Percentiles rank a stretch among this genome's conserved stretches.
phyloP scores from a whole-genome alignment of 2,797 vertebrate genomes.

The Carapus acus region DNA sequence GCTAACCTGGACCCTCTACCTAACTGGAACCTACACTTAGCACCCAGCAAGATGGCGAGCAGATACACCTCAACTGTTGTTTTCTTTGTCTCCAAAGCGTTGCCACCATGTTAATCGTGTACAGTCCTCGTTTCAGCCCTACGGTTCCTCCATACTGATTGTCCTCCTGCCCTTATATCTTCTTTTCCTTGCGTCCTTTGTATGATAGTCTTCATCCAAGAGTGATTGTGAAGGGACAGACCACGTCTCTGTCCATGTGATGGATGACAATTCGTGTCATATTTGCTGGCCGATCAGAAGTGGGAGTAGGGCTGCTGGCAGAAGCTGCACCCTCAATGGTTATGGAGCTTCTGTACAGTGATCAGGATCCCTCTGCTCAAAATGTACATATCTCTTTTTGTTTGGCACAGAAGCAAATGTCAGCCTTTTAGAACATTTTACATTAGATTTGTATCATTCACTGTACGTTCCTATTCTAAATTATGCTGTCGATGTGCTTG shows the following conservation, averaged over 20 bases:
- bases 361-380: constrained; percentile 48
- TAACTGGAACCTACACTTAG: constrained; percentile 78
- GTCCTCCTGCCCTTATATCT: constrained; percentile 48
- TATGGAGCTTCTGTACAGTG: constrained; percentile 38
- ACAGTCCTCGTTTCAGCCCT: constrained; percentile 59
- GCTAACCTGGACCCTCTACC: constrained; percentile 77
- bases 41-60: constrained; percentile 70
- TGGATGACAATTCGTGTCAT: constrained; percentile 16
- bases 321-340: constrained; percentile 27
- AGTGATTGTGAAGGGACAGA: constrained; percentile 65
- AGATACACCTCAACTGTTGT: constrained; percentile 57
- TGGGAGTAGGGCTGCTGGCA: neutral
- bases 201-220: constrained; percentile 72
- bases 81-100: constrained; percentile 30
- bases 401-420: constrained; percentile 77
- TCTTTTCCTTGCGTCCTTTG: constrained; percentile 66
- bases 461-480: constrained; percentile 73
- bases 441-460: constrained; percentile 77
- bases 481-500: constrained; percentile 74
- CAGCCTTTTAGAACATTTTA: constrained; percentile 78
- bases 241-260: constrained; percentile 70
- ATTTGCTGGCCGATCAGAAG: constrained; percentile 25
- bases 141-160: constrained; percentile 54
- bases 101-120: constrained; percentile 9
- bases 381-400: constrained; percentile 80